Base-by-base conservation (phyloP, 2,113 vertebrate genomes). In the Cyanoliseus patagonus region DNA sequence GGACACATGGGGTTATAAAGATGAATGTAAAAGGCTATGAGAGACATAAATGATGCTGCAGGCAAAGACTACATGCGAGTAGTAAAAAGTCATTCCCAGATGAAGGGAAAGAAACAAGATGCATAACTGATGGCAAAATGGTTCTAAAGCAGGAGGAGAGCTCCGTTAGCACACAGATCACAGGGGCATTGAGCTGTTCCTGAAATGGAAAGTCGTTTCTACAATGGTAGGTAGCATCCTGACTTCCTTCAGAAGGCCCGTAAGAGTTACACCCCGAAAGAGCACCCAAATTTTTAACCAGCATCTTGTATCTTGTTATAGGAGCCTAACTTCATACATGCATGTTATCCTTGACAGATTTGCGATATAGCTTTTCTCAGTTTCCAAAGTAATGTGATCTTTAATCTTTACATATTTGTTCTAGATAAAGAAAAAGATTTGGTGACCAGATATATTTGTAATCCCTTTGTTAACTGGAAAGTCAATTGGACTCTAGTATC, bases 381-480 rank as follows among this genome's bases (percentile, higher is more conserved):
- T 73, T 66, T 87, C 63, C 49, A 87, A n/a, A 69, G 31, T 63
- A 11, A 70, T 12, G 5, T 69, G 27, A 44, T 52, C 35, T 88
- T 79, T 64, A 16, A 66, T 69, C 14, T 91, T 87, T 57, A 42
- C 15, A 5, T 73, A 19, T 87, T 74, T 69, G 19, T 91, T 93
- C 52, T 57, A 97, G 97, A 46, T 75, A 77, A 95, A 49, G 95
- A 84, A 91, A 10, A 49, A 52, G 79, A 51, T 57, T 79, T 77
- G 80, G 9, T 91, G 75, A 70, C 53, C 33, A 93, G 77, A 77
- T 88, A 88, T 27, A 74, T 95, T 91, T 97, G 95, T 89, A 85
- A 94, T 88, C 81, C 20, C 39, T 75, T 88, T 41, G 47, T 72
- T 83, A 88, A 82, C 64, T 79, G 72, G 95, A 74, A 88, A 90